Conservation (phyloP, 2,888 invertebrate genomes). For the Mesorhabditis spiculigera region DNA sequence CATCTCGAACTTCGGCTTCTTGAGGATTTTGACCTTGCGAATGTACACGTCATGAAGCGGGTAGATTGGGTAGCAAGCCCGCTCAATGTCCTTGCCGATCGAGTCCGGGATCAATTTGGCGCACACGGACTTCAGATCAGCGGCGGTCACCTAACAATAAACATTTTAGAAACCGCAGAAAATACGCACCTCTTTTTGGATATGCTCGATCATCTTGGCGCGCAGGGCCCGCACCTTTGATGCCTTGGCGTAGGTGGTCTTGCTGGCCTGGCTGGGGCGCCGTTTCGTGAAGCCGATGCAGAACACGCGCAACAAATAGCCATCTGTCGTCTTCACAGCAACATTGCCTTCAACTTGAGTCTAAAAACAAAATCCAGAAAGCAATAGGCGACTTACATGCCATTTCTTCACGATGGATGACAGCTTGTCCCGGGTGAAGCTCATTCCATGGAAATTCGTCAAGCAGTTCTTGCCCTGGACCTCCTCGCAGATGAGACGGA, state of each 20-base stretch:
- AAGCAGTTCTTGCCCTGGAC: slow-evolving; percentile 89
- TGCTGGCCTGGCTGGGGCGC: slow-evolving; percentile 87
- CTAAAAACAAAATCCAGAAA: slow-evolving; percentile 62
- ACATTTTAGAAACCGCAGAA: background rate
- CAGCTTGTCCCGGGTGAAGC: slow-evolving; percentile 95
- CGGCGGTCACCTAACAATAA: slow-evolving; percentile 60
- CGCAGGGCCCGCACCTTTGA: slow-evolving; percentile 91
- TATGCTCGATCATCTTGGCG: slow-evolving; percentile 95
- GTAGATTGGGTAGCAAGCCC: slow-evolving; percentile 91
- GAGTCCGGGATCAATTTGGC: slow-evolving; percentile 78
- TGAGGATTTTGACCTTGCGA: slow-evolving; percentile 96
- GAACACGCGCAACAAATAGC: slow-evolving; percentile 90
- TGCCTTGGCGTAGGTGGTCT: slow-evolving; percentile 97
- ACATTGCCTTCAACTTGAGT: slow-evolving; percentile 94
- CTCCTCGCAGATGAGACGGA: slow-evolving; percentile 93
- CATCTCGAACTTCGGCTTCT: slow-evolving; percentile 94
- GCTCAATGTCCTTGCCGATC: slow-evolving; percentile 98
- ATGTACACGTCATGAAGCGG: slow-evolving; percentile 97
- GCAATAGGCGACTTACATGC: slow-evolving; percentile 65
- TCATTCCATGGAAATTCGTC: slow-evolving; percentile 99
- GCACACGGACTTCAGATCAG: slow-evolving; percentile 91
- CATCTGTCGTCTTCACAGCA: slow-evolving; percentile 96
- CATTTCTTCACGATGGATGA: slow-evolving; percentile 99
- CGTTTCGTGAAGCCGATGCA: slow-evolving; percentile 96
- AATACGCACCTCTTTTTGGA: slow-evolving; percentile 76